Conservation (phyloP, 1,140 invertebrate genomes). For the Formica exsecta region DNA sequence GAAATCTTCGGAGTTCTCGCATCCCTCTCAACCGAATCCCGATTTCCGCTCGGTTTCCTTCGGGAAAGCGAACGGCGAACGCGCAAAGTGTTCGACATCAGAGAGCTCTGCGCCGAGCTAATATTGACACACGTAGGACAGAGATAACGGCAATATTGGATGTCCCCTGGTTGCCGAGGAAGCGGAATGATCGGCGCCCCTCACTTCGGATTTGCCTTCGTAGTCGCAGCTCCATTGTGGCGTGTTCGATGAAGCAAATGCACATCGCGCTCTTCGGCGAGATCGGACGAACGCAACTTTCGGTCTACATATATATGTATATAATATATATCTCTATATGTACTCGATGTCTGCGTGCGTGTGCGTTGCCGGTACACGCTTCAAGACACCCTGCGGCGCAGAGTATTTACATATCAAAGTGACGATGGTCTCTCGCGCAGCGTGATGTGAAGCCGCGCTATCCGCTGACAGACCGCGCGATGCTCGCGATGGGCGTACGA, state of each 20-base stretch:
- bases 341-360: conserved; percentile 38
- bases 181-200: conserved; percentile 50
- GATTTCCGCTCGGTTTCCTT: neutral
- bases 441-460: conserved; percentile 44
- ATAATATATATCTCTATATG: conserved; percentile 34
- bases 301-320: conserved; percentile 44
- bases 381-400: conserved; percentile 75
- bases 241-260: conserved; percentile 84
- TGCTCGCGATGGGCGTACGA: neutral
- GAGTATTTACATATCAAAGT: conserved; percentile 86
- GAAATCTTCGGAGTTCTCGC: conserved; percentile 8
- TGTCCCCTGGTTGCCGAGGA: conserved; percentile 78
- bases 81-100: conserved; percentile 55
- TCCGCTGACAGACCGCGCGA: conserved; percentile 64
- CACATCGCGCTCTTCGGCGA: conserved; percentile 80
- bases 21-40: neutral
- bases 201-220: conserved; percentile 75
- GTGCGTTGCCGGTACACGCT: conserved; percentile 60
- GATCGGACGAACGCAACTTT: conserved; percentile 46
- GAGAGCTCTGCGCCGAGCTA: conserved; percentile 75
- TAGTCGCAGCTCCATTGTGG: conserved; percentile 84
- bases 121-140: conserved; percentile 83
- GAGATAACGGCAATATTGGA: conserved; percentile 85
- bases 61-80: conserved; percentile 27
- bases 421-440: conserved; percentile 74